A percentile compares a stretch with the other conserved stretches of the same genome.
Evolutionary conservation across 2,888 invertebrate genomes (phyloP).

Genomic region (Leptarthrus brevirostris): DNA sequence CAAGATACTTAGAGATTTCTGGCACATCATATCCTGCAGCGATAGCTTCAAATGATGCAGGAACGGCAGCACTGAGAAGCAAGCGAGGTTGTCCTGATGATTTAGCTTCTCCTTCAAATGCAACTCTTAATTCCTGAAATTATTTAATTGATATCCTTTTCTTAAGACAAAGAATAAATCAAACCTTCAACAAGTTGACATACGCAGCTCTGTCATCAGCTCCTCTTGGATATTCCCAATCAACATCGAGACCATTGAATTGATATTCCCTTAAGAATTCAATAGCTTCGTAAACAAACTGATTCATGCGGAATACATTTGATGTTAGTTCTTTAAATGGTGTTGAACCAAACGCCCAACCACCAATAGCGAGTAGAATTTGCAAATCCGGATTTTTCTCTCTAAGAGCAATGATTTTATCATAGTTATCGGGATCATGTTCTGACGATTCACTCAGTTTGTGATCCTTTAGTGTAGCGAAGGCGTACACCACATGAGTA

Average conservation of each 20-base stretch:
- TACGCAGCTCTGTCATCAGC: slow-evolving; percentile 87
- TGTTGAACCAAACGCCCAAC: slow-evolving; percentile 96
- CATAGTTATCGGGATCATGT: slow-evolving; percentile 87
- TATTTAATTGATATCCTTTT: not conserved
- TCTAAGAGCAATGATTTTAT: slow-evolving; percentile 84
- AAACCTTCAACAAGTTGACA: slow-evolving; percentile 76
- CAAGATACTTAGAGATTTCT: slow-evolving; percentile 92
- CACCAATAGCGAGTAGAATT: slow-evolving; percentile 89
- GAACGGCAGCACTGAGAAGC: slow-evolving; percentile 88
- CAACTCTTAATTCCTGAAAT: slow-evolving; percentile 81
- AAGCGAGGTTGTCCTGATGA: slow-evolving; percentile 84
- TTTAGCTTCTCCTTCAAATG: slow-evolving; percentile 93
- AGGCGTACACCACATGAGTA: slow-evolving; percentile 95
- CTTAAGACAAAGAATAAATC: not conserved
- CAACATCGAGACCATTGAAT: slow-evolving; percentile 92
- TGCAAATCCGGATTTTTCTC: slow-evolving; percentile 90
- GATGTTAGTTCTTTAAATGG: slow-evolving; percentile 93
- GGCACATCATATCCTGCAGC: slow-evolving; percentile 94
- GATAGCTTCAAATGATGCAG: slow-evolving; percentile 92
- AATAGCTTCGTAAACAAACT: slow-evolving; percentile 94
- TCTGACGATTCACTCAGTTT: slow-evolving; percentile 82
- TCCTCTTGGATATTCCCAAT: slow-evolving; percentile 94
- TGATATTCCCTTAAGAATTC: slow-evolving; percentile 91
- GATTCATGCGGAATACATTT: slow-evolving; percentile 93
- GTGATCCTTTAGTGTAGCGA: slow-evolving; percentile 89